These are phyloP conservation scores for Panagrolaimus sp. DNA, from an alignment of 1,140 invertebrate species.

Conservation along the genomic window DNA sequence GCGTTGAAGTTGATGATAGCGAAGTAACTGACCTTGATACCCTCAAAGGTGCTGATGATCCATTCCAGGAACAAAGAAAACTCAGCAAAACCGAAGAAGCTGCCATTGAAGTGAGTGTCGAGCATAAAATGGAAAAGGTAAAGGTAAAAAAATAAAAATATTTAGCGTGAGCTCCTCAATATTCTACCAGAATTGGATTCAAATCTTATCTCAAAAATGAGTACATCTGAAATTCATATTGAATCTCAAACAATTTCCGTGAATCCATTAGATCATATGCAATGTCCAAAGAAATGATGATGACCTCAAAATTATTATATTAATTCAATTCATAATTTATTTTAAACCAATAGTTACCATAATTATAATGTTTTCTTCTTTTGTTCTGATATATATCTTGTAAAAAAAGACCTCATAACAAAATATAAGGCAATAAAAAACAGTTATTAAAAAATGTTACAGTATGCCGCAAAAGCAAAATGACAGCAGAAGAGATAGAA, in stretches of 20 bases:
- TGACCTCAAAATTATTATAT: too few relatives aligned
- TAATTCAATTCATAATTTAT: too few relatives aligned
- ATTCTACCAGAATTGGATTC: neutral
- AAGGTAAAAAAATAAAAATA: neutral
- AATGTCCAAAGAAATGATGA: too few relatives aligned
- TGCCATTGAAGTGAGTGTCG: conserved; percentile 13
- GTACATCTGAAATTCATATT: neutral
- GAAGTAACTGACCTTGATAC: conserved; percentile 7
- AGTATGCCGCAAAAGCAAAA: too few relatives aligned
- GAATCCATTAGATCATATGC: neutral
- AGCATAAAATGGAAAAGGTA: neutral
- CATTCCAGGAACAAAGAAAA: conserved; percentile 12
- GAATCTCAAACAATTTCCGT: conserved; percentile 8
- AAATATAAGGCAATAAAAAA: too few relatives aligned
- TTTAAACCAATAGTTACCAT: too few relatives aligned
- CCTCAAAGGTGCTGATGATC: conserved; percentile 9
- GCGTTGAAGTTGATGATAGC: conserved; percentile 14
- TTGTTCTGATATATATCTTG: too few relatives aligned
- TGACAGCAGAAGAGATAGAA: too few relatives aligned
- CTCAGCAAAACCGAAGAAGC: conserved; percentile 4
- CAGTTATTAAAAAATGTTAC: too few relatives aligned
- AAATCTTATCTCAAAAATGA: neutral
- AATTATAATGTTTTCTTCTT: too few relatives aligned
- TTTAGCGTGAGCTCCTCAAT: conserved; percentile 4
- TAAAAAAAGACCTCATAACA: too few relatives aligned